Evolutionary conservation across 2,888 invertebrate species (phyloP).

Genomic region (Rhopalosiphum nymphaeae): DNA sequence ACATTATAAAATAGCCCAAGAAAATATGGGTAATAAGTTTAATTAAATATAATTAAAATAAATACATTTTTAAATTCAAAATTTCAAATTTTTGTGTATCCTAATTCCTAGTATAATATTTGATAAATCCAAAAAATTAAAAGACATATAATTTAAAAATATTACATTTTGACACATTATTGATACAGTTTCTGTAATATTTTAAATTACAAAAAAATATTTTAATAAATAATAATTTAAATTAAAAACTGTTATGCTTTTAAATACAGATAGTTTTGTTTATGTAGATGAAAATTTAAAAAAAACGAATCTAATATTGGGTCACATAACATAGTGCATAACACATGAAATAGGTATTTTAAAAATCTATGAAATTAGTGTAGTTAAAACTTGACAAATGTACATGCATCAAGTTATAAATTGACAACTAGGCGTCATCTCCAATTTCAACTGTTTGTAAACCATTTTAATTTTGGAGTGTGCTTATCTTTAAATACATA

Average conservation of each 20-base stretch:
- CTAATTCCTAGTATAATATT: not conserved
- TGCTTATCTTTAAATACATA: not conserved
- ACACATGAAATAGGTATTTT: not conserved
- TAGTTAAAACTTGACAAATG: not conserved
- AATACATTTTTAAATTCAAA: not conserved
- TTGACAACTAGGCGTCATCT: not conserved
- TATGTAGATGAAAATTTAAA: not conserved
- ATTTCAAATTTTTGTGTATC: not conserved
- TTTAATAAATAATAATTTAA: not conserved
- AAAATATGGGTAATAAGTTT: not conserved
- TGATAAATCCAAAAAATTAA: not conserved
- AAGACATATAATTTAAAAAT: not conserved
- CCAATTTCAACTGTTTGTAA: not conserved
- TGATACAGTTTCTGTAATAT: not conserved
- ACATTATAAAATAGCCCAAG: not conserved
- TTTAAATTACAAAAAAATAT: not conserved
- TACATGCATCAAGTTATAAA: not conserved
- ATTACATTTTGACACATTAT: not conserved
- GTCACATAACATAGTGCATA: not conserved
- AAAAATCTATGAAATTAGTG: not conserved
- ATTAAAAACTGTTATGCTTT: not conserved
- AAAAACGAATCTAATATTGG: not conserved
- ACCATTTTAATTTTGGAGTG: not conserved
- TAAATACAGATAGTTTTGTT: not conserved
- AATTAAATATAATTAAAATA: not conserved